These are phyloP conservation scores for Dryomyza anilis DNA, from an alignment of 2,888 invertebrate genomes.

Conservation along the genomic window DNA sequence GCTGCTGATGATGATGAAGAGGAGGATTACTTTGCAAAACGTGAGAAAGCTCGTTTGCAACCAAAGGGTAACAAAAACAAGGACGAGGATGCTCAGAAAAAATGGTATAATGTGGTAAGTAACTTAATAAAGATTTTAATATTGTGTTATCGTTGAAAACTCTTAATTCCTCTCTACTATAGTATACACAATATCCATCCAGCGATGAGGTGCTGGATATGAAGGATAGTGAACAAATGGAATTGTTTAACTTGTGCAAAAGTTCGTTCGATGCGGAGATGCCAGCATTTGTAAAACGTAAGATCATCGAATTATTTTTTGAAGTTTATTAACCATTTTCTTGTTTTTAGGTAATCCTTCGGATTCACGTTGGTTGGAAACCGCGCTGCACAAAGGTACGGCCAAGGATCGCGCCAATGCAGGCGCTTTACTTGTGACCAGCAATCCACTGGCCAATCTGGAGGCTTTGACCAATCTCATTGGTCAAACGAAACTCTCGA, in stretches of 20 bases:
- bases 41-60: conserved; percentile 35
- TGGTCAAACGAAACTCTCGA: conserved; percentile 55
- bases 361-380: conserved; percentile 59
- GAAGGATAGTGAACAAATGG: conserved; percentile 57
- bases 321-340: no score
- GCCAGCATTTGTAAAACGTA: conserved; percentile 51
- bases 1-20: conserved; percentile 32
- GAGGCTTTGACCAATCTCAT: conserved; percentile 55
- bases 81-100: conserved; percentile 46
- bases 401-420: conserved; percentile 61
- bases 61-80: conserved; percentile 38
- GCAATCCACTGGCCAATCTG: conserved; percentile 59
- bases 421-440: conserved; percentile 58
- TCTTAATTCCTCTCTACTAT: neutral
- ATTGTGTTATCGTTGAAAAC: neutral
- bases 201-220: conserved; percentile 53
- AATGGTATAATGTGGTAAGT: conserved; percentile 58
- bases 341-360: conserved; percentile 52
- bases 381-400: conserved; percentile 60
- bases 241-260: conserved; percentile 54
- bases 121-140: neutral
- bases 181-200: conserved; percentile 52
- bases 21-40: conserved; percentile 42
- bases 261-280: conserved; percentile 52
- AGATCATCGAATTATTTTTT: no score